Evolutionary conservation across 2,888 invertebrate species (phyloP).

Genomic region (Aspidapion aeneum): DNA sequence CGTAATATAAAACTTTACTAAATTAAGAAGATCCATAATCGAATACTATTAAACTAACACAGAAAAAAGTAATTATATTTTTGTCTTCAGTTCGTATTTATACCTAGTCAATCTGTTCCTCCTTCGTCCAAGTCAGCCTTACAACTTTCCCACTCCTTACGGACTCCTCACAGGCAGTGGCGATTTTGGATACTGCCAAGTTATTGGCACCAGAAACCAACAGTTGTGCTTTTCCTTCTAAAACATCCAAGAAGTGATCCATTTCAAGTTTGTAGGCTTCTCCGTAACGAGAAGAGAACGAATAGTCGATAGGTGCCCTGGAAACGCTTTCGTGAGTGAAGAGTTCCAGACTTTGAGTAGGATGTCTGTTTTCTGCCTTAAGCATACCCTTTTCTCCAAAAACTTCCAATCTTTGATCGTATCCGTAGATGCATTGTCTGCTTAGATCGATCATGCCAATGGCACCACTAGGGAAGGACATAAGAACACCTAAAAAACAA

Average conservation of each 20-base stretch:
- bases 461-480: slow-evolving; percentile 62
- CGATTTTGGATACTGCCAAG: slow-evolving; percentile 56
- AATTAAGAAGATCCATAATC: too few relatives aligned
- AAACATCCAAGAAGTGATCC: slow-evolving; percentile 59
- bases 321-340: slow-evolving; percentile 47
- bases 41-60: too few relatives aligned
- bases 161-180: slow-evolving; percentile 56
- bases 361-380: slow-evolving; percentile 54
- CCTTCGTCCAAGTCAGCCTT: slow-evolving; percentile 52
- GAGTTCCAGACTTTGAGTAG: slow-evolving; percentile 49
- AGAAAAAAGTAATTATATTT: too few relatives aligned
- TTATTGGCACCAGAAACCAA: slow-evolving; percentile 52
- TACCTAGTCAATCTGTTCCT: slow-evolving; percentile 31
- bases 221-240: slow-evolving; percentile 48
- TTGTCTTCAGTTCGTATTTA: too few relatives aligned
- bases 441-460: slow-evolving; percentile 61
- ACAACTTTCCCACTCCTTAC: slow-evolving; percentile 53
- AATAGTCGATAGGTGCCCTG: slow-evolving; percentile 56
- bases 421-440: slow-evolving; percentile 60
- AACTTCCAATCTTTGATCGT: slow-evolving; percentile 64
- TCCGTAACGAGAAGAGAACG: slow-evolving; percentile 58
- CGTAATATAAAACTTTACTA: too few relatives aligned
- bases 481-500: slow-evolving; percentile 53
- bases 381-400: slow-evolving; percentile 60
- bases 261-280: slow-evolving; percentile 54